phyloP scores from a whole-genome alignment of 2,113 vertebrate species.

The Corythaeola cristata region DNA sequence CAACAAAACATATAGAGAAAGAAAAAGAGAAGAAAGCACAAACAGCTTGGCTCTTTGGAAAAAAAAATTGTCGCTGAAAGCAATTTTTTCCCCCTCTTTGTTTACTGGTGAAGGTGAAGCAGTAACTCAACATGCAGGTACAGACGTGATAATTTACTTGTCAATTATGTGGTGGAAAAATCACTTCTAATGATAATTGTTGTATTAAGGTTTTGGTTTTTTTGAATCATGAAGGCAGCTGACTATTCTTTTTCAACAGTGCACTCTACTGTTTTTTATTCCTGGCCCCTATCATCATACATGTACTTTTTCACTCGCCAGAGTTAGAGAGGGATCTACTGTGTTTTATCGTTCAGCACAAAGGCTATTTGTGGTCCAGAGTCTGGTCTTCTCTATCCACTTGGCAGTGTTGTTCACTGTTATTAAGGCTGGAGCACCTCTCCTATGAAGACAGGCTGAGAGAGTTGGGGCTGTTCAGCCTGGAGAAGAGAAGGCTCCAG shows the following conservation, averaged over 20 bases:
- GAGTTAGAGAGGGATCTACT: neutral
- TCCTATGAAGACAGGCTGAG: too few relatives aligned
- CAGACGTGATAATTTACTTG: constrained; percentile 51
- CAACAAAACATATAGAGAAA: constrained; percentile 23
- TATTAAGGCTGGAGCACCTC: too few relatives aligned
- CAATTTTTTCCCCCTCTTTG: constrained; percentile 19
- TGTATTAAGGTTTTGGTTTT: neutral
- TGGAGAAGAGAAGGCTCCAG: too few relatives aligned
- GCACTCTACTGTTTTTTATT: constrained; percentile 45
- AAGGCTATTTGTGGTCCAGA: neutral
- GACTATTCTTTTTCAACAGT: constrained; percentile 32
- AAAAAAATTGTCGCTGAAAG: constrained; percentile 39
- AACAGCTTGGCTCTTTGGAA: constrained; percentile 25
- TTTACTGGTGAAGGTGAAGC: constrained; percentile 39
- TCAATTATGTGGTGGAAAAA: constrained; percentile 37
- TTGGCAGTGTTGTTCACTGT: neutral
- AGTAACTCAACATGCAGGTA: constrained; percentile 49
- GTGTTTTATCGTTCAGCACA: neutral
- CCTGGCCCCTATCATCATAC: neutral
- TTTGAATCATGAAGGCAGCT: constrained; percentile 5
- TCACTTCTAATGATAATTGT: constrained; percentile 55
- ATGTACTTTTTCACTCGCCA: neutral
- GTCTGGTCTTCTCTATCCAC: neutral
- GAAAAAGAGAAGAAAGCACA: constrained; percentile 14
- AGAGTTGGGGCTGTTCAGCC: too few relatives aligned